phyloP scores from a whole-genome alignment of 2,113 vertebrate genomes.

The Channa argus region DNA sequence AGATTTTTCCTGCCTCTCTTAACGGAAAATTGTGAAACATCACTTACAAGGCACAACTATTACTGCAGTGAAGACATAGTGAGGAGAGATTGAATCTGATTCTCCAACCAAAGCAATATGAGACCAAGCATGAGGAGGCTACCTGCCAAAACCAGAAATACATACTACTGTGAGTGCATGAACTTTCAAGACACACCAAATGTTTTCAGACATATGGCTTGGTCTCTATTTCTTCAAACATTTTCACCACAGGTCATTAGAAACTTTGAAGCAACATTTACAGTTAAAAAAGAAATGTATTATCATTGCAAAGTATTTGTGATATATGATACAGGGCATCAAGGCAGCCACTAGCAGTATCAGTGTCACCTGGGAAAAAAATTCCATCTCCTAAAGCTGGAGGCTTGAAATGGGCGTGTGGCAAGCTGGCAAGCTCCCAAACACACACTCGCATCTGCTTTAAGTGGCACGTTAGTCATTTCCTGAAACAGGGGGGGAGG shows the following conservation, averaged over 20 bases:
- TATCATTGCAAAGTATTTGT: neutral
- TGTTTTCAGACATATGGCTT: conserved; percentile 7
- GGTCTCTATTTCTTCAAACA: neutral
- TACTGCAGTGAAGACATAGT: neutral
- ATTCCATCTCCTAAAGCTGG: conserved; percentile 36
- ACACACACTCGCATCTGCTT: conserved; percentile 69
- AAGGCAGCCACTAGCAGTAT: conserved; percentile 5
- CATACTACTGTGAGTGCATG: conserved; percentile 18
- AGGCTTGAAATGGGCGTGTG: conserved; percentile 53
- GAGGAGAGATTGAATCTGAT: conserved; percentile 6
- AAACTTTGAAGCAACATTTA: neutral
- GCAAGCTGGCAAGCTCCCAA: conserved; percentile 55
- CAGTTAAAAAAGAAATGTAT: neutral
- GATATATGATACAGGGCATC: neutral
- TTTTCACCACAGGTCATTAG: neutral
- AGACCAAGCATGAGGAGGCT: conserved; percentile 21
- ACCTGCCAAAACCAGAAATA: conserved; percentile 31
- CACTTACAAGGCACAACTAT: too few species aligned
- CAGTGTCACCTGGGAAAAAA: conserved; percentile 29
- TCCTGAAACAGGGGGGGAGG: conserved; percentile 90
- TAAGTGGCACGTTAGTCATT: conserved; percentile 76
- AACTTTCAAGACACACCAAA: conserved; percentile 8
- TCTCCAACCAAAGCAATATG: conserved; percentile 16
- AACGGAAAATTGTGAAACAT: too few species aligned
- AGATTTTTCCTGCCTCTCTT: too few species aligned